Evolutionary conservation across 2,113 vertebrate genomes (phyloP).

Genomic region (Ginglymostoma cirratum): DNA sequence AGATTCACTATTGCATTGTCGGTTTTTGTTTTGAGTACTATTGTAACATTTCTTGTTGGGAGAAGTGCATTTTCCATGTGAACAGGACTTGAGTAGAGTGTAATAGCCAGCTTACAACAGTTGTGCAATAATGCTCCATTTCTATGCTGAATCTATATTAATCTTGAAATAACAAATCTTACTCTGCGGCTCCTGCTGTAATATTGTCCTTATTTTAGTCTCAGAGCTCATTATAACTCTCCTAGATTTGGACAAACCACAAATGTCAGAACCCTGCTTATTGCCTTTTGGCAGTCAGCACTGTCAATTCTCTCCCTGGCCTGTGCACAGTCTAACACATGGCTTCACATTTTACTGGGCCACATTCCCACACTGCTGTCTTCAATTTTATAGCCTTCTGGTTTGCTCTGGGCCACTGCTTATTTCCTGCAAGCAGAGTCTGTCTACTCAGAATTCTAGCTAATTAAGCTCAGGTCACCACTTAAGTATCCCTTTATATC

Average conservation of each 20-base stretch:
- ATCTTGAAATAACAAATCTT: not conserved
- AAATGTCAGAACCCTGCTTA: not conserved
- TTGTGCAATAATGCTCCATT: not conserved
- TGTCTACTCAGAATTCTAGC: not conserved
- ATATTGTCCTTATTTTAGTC: not conserved
- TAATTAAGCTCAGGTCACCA: constrained; percentile 31
- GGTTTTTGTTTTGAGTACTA: not conserved
- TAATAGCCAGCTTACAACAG: not conserved
- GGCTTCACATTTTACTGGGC: not conserved
- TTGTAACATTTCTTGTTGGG: not conserved
- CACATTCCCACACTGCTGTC: not conserved
- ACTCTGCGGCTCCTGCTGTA: not conserved
- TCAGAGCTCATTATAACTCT: constrained; percentile 9
- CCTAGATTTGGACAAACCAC: not conserved
- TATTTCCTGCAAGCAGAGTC: constrained; percentile 10
- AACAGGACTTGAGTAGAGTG: not conserved
- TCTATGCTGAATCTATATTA: not conserved
- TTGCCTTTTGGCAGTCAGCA: not conserved
- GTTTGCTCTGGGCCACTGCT: constrained; percentile 16
- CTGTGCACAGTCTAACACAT: not conserved
- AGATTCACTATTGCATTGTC: not conserved
- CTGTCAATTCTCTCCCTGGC: not conserved
- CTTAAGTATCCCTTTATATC: constrained; percentile 27
- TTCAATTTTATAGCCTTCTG: constrained; percentile 29
- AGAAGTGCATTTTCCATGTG: not conserved